Conservation (phyloP, 2,113 vertebrate species). For the Conger conger region DNA sequence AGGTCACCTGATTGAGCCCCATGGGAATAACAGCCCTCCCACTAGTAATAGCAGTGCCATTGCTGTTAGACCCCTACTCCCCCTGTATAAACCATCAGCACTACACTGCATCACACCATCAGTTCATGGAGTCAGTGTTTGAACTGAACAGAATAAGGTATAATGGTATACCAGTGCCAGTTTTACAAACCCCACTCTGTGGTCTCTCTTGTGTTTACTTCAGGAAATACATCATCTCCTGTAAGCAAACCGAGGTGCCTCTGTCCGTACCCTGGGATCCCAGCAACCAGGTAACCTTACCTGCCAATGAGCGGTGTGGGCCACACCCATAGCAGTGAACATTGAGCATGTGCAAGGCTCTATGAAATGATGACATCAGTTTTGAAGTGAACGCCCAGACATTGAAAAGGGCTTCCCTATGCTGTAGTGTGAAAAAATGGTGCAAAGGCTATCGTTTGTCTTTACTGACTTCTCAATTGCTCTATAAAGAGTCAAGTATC, state of each 20-base stretch:
- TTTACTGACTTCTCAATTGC: constrained; percentile 1
- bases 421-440: background rate
- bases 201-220: constrained; percentile 27
- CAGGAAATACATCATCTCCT: constrained; percentile 91
- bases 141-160: background rate
- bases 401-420: background rate
- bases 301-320: background rate
- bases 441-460: background rate
- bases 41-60: background rate
- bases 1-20: background rate
- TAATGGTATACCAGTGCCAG: background rate
- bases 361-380: background rate
- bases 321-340: background rate
- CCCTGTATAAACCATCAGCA: background rate
- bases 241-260: constrained; percentile 83
- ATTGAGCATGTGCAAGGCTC: background rate
- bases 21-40: background rate
- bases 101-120: background rate
- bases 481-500: background rate
- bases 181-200: background rate
- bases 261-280: constrained; percentile 93
- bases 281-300: constrained; percentile 86
- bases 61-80: background rate
- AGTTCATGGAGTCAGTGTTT: background rate
- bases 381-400: background rate